A percentile compares a stretch with the other conserved stretches of the same genome.
phyloP scores from a whole-genome alignment of 1,140 invertebrate species.

The Chironomus striatipennis region DNA sequence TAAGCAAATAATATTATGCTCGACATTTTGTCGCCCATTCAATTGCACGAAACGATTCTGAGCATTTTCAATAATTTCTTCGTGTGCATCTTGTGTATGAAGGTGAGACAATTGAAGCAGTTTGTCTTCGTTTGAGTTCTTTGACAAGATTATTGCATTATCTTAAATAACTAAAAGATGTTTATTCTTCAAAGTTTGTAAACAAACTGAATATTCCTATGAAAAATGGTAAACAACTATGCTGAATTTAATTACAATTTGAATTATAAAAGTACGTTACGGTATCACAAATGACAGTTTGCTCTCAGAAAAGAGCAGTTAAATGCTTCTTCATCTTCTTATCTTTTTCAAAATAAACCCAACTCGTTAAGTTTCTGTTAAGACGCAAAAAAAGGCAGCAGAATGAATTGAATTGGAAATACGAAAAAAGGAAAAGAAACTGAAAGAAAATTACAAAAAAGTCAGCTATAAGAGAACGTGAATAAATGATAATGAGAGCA shows the following conservation, averaged over 20 bases:
- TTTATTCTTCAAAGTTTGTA: no score
- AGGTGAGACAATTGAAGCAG: background rate
- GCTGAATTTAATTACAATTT: no score
- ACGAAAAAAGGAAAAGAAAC: background rate
- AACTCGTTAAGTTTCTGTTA: background rate
- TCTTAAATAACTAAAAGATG: no score
- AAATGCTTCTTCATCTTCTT: no score
- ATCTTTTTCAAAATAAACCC: no score
- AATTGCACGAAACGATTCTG: background rate
- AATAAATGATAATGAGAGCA: conserved; percentile 14
- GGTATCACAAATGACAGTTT: no score
- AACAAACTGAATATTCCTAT: no score
- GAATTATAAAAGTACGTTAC: no score
- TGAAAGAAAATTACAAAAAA: background rate
- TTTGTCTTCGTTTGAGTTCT: background rate
- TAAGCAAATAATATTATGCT: background rate
- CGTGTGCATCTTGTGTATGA: no score
- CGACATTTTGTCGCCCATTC: background rate
- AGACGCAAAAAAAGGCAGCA: background rate
- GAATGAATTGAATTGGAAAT: background rate
- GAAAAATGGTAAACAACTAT: no score
- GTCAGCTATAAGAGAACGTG: background rate
- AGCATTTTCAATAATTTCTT: conserved; percentile 2
- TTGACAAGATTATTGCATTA: background rate
- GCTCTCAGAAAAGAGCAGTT: no score